Conservation (phyloP, 1,140 invertebrate genomes). For the Alviniconcha marisindica region DNA sequence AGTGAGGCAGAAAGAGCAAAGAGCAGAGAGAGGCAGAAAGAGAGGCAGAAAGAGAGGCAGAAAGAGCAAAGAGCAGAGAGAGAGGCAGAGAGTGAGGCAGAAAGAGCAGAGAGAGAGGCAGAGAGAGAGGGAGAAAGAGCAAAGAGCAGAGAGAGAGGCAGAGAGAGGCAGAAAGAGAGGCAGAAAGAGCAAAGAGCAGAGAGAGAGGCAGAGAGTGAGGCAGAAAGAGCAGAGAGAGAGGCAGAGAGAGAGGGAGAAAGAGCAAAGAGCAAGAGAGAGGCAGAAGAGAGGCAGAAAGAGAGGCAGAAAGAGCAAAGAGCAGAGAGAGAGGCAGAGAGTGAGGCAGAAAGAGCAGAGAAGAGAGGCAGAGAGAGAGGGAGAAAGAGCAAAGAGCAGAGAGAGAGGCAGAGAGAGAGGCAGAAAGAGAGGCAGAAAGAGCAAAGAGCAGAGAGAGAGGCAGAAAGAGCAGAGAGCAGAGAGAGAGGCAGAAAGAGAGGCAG, state of each 20-base stretch:
- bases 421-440: no score
- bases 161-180: background rate
- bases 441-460: no score
- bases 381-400: background rate
- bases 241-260: constrained; percentile 17
- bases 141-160: background rate
- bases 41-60: background rate
- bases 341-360: constrained; percentile 9
- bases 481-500: no score
- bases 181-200: background rate
- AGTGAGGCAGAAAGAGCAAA: no score
- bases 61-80: background rate
- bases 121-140: background rate
- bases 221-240: constrained; percentile 15
- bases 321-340: background rate
- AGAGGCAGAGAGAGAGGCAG: no score
- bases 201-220: constrained; percentile 15
- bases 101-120: background rate
- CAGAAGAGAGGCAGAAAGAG: no score
- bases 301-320: no score
- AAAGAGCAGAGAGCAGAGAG: no score
- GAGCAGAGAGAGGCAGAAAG: background rate
- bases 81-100: background rate
- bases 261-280: no score
- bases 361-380: constrained; percentile 11